phyloP scores from a whole-genome alignment of 2,797 vertebrate genomes.

The Poeciliopsis paucimaculata region DNA sequence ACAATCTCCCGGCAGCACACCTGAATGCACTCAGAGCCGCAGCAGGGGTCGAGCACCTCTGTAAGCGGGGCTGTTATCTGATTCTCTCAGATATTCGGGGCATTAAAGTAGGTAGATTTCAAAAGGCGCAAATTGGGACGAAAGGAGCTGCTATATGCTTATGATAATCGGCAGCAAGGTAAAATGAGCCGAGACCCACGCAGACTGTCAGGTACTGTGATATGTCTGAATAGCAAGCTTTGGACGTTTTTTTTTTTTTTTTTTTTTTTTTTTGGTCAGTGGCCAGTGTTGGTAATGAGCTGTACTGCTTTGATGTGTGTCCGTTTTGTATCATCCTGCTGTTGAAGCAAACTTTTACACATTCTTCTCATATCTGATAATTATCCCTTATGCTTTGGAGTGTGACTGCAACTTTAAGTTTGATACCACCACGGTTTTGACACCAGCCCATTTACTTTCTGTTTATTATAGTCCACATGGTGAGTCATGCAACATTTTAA shows the following conservation, averaged over 20 bases:
- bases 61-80: conserved; percentile 23
- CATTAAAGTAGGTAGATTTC: conserved; percentile 37
- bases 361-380: conserved; percentile 31
- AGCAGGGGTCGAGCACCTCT: conserved; percentile 26
- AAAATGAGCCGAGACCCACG: conserved; percentile 14
- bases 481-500: conserved; percentile 27
- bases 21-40: conserved; percentile 50
- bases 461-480: neutral
- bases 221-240: conserved; percentile 22
- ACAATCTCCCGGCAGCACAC: conserved; percentile 38
- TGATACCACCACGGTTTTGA: neutral
- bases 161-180: conserved; percentile 18
- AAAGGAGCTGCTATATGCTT: conserved; percentile 16
- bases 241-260: neutral
- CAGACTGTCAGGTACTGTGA: conserved; percentile 14
- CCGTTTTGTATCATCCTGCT: conserved; percentile 15
- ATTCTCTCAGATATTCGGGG: conserved; percentile 45
- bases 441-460: conserved; percentile 14
- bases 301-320: conserved; percentile 57
- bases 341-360: conserved; percentile 42
- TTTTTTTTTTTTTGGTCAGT: conserved; percentile 32
- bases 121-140: conserved; percentile 24
- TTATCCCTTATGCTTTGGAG: conserved; percentile 27
- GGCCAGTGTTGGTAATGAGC: conserved; percentile 53
- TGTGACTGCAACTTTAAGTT: conserved; percentile 17